Percentiles rank a stretch among this genome's conserved stretches.
These are phyloP conservation scores for Nannobrachium achirus DNA, from an alignment of 2,113 vertebrate genomes.

Conservation along the genomic window DNA sequence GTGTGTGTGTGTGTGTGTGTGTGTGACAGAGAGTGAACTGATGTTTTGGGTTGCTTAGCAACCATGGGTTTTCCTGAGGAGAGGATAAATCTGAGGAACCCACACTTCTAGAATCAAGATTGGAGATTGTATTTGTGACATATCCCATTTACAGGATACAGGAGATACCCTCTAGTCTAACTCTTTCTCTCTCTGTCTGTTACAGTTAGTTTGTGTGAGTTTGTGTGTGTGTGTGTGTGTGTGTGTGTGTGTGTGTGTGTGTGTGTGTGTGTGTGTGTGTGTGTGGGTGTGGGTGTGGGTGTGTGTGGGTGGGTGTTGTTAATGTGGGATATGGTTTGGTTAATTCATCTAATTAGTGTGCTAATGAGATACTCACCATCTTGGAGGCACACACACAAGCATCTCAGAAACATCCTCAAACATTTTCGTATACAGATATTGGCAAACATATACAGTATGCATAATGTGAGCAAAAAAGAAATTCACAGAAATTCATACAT, in stretches of 20 bases:
- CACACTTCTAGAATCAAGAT: slow-evolving; percentile 32
- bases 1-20: slow-evolving; percentile 39
- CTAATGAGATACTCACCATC: slow-evolving; percentile 61
- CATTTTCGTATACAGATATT: too few species aligned
- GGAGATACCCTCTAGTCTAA: slow-evolving; percentile 47
- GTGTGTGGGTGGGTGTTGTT: slow-evolving; percentile 24
- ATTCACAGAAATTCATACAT: too few species aligned
- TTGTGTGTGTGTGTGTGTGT: neutral
- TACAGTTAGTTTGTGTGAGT: neutral
- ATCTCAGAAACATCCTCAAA: too few species aligned
- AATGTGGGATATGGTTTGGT: slow-evolving; percentile 54
- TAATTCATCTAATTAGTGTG: slow-evolving; percentile 73
- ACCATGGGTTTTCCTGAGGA: slow-evolving; percentile 57
- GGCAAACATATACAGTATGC: too few species aligned
- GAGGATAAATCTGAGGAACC: slow-evolving; percentile 47
- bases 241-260: neutral
- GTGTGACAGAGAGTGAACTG: slow-evolving; percentile 37
- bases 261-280: neutral
- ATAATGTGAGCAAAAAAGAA: neutral
- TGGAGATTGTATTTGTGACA: too few species aligned
- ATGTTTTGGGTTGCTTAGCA: slow-evolving; percentile 81
- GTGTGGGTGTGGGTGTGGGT: neutral
- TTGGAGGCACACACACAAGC: slow-evolving; percentile 33
- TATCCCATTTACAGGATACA: too few species aligned
- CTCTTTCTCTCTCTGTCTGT: slow-evolving; percentile 4